Percentiles rank a stretch among this genome's conserved stretches.
phyloP scores from a whole-genome alignment of 2,113 vertebrate species.

The Saccopteryx leptura region DNA sequence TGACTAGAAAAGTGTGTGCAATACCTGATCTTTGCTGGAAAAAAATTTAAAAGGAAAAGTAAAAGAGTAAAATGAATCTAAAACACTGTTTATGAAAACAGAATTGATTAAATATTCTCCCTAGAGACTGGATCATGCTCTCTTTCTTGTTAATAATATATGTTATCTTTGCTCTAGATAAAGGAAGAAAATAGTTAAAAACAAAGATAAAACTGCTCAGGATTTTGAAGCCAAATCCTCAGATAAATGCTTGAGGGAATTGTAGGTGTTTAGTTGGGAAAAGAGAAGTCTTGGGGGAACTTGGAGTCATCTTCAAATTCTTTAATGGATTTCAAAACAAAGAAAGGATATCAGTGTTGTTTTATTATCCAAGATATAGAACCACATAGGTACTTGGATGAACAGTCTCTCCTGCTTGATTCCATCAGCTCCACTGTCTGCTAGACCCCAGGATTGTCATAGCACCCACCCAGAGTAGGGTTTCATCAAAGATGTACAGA shows the following conservation, averaged over 20 bases:
- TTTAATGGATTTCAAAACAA: not conserved
- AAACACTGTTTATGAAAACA: slow-evolving; percentile 47
- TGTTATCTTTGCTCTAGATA: not conserved
- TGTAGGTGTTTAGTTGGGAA: not conserved
- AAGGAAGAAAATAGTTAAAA: not conserved
- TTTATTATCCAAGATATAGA: not conserved
- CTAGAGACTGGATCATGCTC: not conserved
- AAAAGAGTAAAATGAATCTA: not conserved
- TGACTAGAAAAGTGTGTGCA: not conserved
- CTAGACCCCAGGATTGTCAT: not conserved
- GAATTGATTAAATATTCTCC: slow-evolving; percentile 48
- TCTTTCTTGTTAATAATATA: slow-evolving; percentile 1
- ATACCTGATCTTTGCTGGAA: not conserved
- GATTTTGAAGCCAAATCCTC: not conserved
- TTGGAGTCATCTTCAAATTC: not conserved
- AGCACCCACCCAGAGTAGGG: not conserved
- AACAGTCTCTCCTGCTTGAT: not conserved
- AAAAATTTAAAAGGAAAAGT: slow-evolving; percentile 53
- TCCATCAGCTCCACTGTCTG: accelerated
- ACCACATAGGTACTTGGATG: accelerated
- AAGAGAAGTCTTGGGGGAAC: not conserved
- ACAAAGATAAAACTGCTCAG: not conserved
- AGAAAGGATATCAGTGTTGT: not conserved
- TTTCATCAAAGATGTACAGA: not conserved
- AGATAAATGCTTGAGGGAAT: not conserved